These are phyloP conservation scores for Beroe ovata DNA, from an alignment of 37 sponge, comb jelly and placozoan species.

Conservation along the genomic window DNA sequence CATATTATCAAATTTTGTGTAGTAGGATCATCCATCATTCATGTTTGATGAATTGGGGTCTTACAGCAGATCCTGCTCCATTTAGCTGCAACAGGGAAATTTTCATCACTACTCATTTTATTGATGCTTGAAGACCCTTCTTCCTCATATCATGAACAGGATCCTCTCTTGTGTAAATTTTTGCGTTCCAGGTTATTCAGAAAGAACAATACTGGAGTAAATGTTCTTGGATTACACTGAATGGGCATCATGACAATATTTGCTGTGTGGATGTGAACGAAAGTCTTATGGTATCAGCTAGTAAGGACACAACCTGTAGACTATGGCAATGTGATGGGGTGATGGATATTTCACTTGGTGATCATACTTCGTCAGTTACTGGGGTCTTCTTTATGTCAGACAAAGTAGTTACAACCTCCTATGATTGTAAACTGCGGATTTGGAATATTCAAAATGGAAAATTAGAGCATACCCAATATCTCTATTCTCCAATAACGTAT, in stretches of 20 bases:
- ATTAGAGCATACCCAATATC: constrained; percentile 11
- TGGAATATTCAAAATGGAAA: neutral
- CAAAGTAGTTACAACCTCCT: neutral
- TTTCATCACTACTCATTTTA: too few species aligned
- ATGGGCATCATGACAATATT: constrained; percentile 4
- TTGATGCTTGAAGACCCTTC: too few species aligned
- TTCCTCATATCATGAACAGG: too few species aligned
- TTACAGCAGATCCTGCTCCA: too few species aligned
- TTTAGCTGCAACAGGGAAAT: too few species aligned
- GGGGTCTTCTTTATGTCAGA: neutral
- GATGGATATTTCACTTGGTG: neutral
- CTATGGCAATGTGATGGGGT: neutral
- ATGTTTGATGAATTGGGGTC: too few species aligned
- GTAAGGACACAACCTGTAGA: constrained; percentile 16
- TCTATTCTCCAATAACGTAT: constrained; percentile 34
- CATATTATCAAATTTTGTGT: too few species aligned
- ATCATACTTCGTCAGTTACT: constrained; percentile 10
- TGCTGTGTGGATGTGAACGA: constrained; percentile 6
- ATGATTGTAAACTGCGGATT: constrained; percentile 35
- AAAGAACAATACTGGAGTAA: neutral
- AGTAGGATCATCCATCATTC: too few species aligned
- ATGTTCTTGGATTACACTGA: neutral
- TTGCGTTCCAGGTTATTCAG: neutral
- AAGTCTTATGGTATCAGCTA: neutral
- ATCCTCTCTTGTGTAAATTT: too few species aligned